These are phyloP conservation scores for Holothuria leucospilota DNA, from an alignment of 53 echinoderm and acorn worm species.

Conservation along the genomic window DNA sequence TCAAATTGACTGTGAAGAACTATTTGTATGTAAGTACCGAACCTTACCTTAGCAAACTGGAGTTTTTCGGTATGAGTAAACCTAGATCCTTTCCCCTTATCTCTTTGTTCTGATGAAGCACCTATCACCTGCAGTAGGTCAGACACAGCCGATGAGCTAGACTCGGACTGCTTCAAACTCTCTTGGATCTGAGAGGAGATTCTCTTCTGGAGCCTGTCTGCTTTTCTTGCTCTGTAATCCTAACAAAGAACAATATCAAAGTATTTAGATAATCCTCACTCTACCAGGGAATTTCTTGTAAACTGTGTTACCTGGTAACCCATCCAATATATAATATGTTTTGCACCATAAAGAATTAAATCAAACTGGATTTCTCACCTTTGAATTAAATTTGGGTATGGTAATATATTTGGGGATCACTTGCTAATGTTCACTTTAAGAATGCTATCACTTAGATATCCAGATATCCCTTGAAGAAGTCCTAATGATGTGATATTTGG, in stretches of 20 bases:
- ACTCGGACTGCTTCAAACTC: constrained; percentile 80
- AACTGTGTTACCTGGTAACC: not conserved
- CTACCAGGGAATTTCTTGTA: too few species aligned
- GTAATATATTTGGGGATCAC: too few species aligned
- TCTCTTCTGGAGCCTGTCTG: constrained; percentile 77
- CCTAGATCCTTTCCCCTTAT: constrained; percentile 80
- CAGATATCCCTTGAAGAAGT: too few species aligned
- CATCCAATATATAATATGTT: not conserved
- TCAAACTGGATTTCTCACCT: too few species aligned
- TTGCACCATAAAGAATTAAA: too few species aligned
- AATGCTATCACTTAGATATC: too few species aligned
- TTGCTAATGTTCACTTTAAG: too few species aligned
- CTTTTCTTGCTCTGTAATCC: constrained; percentile 89
- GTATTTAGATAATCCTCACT: too few species aligned
- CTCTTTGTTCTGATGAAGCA: constrained; percentile 69
- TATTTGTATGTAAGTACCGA: too few species aligned
- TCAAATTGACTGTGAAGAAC: too few species aligned
- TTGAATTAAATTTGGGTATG: too few species aligned
- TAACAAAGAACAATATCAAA: not conserved
- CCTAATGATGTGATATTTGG: too few species aligned
- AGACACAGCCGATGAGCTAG: constrained; percentile 46
- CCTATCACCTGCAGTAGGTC: constrained; percentile 90
- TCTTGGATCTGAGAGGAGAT: constrained; percentile 83
- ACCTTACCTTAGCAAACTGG: constrained; percentile 96
- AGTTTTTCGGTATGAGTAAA: constrained; percentile 94